Evolutionary conservation across 2,888 invertebrate genomes (phyloP), one percentile per base, ranked within the genome.

Genomic region (Cremastinae sp.): DNA sequence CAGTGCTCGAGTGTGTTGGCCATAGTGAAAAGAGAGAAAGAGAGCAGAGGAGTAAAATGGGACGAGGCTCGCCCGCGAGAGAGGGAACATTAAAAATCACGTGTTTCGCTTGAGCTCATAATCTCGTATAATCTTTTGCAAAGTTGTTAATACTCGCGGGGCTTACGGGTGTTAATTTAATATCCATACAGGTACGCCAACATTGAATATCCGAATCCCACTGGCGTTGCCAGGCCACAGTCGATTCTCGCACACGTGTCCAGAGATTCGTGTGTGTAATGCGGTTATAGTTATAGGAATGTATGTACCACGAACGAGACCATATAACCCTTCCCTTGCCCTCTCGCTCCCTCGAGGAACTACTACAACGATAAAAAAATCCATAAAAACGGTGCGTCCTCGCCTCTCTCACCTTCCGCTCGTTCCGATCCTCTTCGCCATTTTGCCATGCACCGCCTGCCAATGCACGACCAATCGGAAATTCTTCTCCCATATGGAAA

Each of bases 101-200:
- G 89, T 87, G 88, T 89, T 89, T 83, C 89, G 88, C 87, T 88
- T 88, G 88, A 89, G 89, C 89, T 89, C 89, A 89, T 89, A 89
- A 89, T 89, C 89, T 89, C 89, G 86, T 89, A 88, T 89, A 89
- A 89, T 89, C 89, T 89, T 89, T 89, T 89, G 89, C 89, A 89
- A 89, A 89, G 89, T 89, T 89, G 89, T 89, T 89, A 89, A 89
- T 89, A 89, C 89, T 89, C 89, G 86, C 77, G 84, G 89, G 79
- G 89, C 89, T 89, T 89, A 89, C 88, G 87, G 88, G 89, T 89
- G 89, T 89, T 89, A 89, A 89, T 89, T 89, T 89, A 89, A 89
- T 89, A 89, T 89, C 89, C 89, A 89, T 89, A 89, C 89, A 89
- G 89, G 89, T 89, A 88, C 88, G 88, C 89, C 86, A 87, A 89